A percentile compares a stretch with the other conserved stretches of the same genome.
phyloP scores from a whole-genome alignment of 2,797 vertebrate genomes.

The Orestias chungarensis region DNA sequence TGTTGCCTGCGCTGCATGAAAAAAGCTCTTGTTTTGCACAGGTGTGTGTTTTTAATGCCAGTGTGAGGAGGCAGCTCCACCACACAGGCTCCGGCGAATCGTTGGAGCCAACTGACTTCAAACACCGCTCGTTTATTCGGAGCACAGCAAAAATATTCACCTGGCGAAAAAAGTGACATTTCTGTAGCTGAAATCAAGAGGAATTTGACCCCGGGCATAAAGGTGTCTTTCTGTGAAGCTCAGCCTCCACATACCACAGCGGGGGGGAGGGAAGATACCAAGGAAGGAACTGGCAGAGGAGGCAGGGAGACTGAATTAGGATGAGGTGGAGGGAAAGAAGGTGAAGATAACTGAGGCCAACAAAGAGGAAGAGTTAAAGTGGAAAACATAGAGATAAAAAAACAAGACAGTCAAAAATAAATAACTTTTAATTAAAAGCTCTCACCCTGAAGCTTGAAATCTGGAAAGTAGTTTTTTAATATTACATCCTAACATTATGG shows the following conservation, averaged over 20 bases:
- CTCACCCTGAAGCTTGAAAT: background rate
- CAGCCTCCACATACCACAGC: constrained; percentile 21
- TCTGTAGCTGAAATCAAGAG: constrained; percentile 54
- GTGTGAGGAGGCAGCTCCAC: constrained; percentile 48
- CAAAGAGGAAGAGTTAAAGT: background rate
- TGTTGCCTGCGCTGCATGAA: constrained; percentile 37
- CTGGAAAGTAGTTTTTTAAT: background rate
- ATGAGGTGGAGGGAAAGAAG: background rate
- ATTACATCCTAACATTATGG: no score
- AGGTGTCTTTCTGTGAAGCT: constrained; percentile 65
- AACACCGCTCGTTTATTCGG: constrained; percentile 41
- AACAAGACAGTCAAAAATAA: background rate
- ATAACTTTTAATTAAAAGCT: background rate
- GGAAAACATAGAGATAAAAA: background rate
- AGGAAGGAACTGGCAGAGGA: no score
- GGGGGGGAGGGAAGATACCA: constrained; percentile 1
- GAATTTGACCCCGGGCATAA: constrained; percentile 62
- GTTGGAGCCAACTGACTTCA: constrained; percentile 56
- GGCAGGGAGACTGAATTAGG: constrained; percentile 30
- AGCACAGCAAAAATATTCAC: constrained; percentile 58
- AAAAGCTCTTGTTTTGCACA: constrained; percentile 35
- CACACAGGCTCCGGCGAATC: constrained; percentile 41
- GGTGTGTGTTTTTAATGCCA: constrained; percentile 13
- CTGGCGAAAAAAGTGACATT: constrained; percentile 52
- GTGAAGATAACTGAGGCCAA: background rate